Evolutionary conservation across 2,888 invertebrate genomes (phyloP).

Genomic region (Steromphala cineraria): DNA sequence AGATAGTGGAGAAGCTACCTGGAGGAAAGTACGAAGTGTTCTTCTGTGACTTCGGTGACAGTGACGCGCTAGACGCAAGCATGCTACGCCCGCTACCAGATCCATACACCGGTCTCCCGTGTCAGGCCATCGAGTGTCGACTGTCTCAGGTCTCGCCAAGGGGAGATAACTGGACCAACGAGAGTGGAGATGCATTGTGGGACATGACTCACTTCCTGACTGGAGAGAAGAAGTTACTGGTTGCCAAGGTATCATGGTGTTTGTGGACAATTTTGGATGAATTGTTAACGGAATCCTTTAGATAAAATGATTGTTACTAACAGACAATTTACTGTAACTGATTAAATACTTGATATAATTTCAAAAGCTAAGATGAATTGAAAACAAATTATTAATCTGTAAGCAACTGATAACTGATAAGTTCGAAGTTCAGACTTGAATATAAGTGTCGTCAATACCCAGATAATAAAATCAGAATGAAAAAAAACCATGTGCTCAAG

Average conservation of each 20-base stretch:
- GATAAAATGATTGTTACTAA: too few species aligned
- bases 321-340: too few species aligned
- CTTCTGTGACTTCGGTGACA: slow-evolving; percentile 82
- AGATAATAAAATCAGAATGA: too few species aligned
- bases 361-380: too few species aligned
- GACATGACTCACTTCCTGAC: slow-evolving; percentile 51
- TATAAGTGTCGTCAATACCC: too few species aligned
- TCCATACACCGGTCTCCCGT: slow-evolving; percentile 79
- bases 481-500: too few species aligned
- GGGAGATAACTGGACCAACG: slow-evolving; percentile 77
- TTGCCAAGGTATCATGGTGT: slow-evolving; percentile 45
- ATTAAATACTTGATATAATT: too few species aligned
- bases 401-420: too few species aligned
- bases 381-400: too few species aligned
- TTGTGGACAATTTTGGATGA: not conserved
- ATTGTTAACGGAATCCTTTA: too few species aligned
- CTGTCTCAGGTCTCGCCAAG: slow-evolving; percentile 78
- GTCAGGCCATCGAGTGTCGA: slow-evolving; percentile 82
- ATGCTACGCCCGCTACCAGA: slow-evolving; percentile 78
- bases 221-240: slow-evolving; percentile 49
- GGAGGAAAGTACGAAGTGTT: slow-evolving; percentile 77
- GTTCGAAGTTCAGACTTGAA: too few species aligned
- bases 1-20: slow-evolving; percentile 76
- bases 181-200: slow-evolving; percentile 78
- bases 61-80: slow-evolving; percentile 74